A percentile compares a stretch with the other conserved stretches of the same genome.
phyloP scores from a whole-genome alignment of 2,797 vertebrate genomes.

The Rhinogobio ventralis region DNA sequence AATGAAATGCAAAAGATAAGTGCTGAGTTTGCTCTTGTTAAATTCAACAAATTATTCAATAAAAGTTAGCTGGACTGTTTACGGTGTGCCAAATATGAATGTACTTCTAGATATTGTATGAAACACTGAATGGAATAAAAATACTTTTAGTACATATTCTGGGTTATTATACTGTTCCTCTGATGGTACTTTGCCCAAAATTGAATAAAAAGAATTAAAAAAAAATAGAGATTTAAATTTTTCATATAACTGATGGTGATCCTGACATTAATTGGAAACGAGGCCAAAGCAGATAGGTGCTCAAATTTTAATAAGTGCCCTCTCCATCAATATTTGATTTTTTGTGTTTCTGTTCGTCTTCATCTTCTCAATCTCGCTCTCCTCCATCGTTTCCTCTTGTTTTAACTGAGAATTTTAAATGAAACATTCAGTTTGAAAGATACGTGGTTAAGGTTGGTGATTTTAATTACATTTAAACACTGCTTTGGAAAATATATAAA shows the following conservation, averaged over 20 bases:
- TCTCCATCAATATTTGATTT: slow-evolving; percentile 54
- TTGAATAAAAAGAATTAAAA: slow-evolving; percentile 44
- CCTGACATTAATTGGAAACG: slow-evolving; percentile 51
- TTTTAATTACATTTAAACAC: slow-evolving; percentile 3
- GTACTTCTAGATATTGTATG: not conserved
- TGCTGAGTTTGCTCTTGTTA: not conserved
- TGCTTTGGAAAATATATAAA: slow-evolving; percentile 1
- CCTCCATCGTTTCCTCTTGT: not conserved
- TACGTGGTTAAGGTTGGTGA: not conserved
- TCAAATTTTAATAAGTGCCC: slow-evolving; percentile 56
- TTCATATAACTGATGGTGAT: slow-evolving; percentile 50
- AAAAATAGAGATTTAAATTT: slow-evolving; percentile 46
- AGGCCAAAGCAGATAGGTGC: slow-evolving; percentile 50
- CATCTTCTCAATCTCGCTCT: slow-evolving; percentile 15
- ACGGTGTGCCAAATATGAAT: not conserved
- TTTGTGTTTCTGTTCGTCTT: slow-evolving; percentile 46
- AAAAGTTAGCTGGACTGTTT: not conserved
- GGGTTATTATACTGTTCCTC: slow-evolving; percentile 15
- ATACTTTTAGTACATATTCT: not conserved
- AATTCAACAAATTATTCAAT: not conserved
- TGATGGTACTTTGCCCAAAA: slow-evolving; percentile 25
- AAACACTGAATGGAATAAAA: slow-evolving; percentile 4
- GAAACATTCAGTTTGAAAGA: slow-evolving; percentile 36
- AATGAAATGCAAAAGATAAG: slow-evolving; percentile 9
- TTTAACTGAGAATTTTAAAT: slow-evolving; percentile 22